Conservation (phyloP, 2,888 invertebrate genomes). For the Abrostola triplasia region DNA sequence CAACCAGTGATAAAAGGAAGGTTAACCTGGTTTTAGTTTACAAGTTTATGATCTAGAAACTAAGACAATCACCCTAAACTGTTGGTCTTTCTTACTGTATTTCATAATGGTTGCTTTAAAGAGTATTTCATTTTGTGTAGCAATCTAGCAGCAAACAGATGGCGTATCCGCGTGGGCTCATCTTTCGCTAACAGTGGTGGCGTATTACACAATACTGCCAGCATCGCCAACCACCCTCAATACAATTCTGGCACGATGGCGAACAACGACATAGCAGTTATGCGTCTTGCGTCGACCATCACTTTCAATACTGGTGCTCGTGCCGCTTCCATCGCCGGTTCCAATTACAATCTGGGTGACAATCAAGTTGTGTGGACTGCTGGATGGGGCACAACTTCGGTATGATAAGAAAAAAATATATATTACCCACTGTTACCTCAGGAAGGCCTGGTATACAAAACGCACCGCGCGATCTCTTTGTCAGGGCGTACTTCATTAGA, state of each 20-base stretch:
- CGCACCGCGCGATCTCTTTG: too few species aligned
- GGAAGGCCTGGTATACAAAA: too few species aligned
- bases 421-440: too few species aligned
- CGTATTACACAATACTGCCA: constrained; percentile 37
- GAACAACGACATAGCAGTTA: constrained; percentile 63
- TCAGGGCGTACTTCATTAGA: too few species aligned
- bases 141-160: constrained; percentile 45
- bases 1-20: too few species aligned
- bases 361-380: constrained; percentile 66
- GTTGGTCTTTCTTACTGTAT: background rate
- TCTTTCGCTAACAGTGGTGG: constrained; percentile 62
- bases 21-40: too few species aligned
- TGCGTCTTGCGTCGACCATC: constrained; percentile 52
- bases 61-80: too few species aligned
- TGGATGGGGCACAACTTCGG: constrained; percentile 68
- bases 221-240: constrained; percentile 51
- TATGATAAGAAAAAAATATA: constrained; percentile 42
- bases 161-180: constrained; percentile 62
- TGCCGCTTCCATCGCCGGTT: constrained; percentile 62
- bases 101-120: background rate
- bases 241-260: constrained; percentile 39
- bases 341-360: constrained; percentile 63
- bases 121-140: constrained; percentile 39
- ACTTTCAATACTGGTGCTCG: constrained; percentile 44
- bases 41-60: too few species aligned